A percentile compares a stretch with the other conserved stretches of the same genome.
Evolutionary conservation across 2,888 invertebrate genomes (phyloP).

Genomic region (Alitta virens): DNA sequence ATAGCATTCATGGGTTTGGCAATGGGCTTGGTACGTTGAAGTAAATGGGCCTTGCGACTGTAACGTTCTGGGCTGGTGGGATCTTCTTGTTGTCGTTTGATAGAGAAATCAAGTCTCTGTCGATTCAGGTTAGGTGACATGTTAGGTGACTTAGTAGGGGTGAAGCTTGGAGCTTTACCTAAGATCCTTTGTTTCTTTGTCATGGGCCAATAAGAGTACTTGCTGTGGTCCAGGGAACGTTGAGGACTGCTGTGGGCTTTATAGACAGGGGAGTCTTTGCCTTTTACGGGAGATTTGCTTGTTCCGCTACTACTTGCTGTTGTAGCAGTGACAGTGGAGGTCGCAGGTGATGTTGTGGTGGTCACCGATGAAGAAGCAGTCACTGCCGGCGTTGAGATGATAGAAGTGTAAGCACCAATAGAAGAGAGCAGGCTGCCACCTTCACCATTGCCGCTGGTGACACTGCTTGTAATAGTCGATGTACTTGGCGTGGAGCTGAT

Average conservation of each 20-base stretch:
- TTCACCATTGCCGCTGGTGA: too few relatives aligned
- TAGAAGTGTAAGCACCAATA: too few relatives aligned
- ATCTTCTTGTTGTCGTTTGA: slow-evolving; percentile 2
- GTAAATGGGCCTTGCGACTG: slow-evolving; percentile 7
- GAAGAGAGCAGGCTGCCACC: too few relatives aligned
- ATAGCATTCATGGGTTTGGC: background rate
- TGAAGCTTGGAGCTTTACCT: slow-evolving; percentile 3
- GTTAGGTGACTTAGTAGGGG: background rate
- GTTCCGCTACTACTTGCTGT: background rate
- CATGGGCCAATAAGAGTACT: slow-evolving; percentile 15
- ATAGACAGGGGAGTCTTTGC: background rate
- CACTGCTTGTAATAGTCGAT: too few relatives aligned
- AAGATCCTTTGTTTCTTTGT: slow-evolving; percentile 14
- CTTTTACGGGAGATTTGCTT: background rate
- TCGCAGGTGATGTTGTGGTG: background rate
- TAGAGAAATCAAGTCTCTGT: background rate
- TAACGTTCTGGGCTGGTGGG: slow-evolving; percentile 13
- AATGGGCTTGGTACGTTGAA: slow-evolving; percentile 13
- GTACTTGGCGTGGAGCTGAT: too few relatives aligned
- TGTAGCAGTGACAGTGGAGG: background rate
- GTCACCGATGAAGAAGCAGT: background rate
- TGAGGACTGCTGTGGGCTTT: background rate
- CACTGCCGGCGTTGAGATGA: too few relatives aligned
- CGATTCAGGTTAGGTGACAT: too few relatives aligned
- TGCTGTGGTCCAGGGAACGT: background rate